Evolutionary conservation across 2,888 invertebrate species (phyloP).

Genomic region (Neoaliturus tenellus): DNA sequence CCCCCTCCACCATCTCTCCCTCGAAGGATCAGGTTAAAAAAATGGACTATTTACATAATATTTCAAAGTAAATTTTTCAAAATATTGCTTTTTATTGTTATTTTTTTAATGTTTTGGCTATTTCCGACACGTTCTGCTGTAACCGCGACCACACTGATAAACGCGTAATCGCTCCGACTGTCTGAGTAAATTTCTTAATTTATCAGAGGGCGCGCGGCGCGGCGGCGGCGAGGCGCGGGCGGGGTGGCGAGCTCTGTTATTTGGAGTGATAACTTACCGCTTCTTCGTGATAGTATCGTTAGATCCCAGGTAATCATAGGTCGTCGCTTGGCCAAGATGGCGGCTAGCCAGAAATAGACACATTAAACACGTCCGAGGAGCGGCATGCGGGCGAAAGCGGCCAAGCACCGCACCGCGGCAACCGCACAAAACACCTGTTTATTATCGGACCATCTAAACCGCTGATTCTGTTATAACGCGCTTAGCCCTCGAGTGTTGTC

Average conservation of each 20-base stretch:
- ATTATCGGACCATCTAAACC: background rate
- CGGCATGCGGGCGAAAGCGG: background rate
- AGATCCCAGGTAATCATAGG: constrained; percentile 43
- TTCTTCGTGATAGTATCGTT: constrained; percentile 55
- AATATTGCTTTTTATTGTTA: no score
- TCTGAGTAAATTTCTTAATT: constrained; percentile 54
- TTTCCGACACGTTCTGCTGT: no score
- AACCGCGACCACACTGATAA: no score
- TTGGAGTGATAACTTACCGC: constrained; percentile 55
- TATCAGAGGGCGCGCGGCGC: constrained; percentile 43
- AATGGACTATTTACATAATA: no score
- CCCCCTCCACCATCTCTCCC: no score
- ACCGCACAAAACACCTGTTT: constrained; percentile 1
- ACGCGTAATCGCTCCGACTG: constrained; percentile 1
- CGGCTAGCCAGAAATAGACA: constrained; percentile 35
- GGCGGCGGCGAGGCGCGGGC: background rate
- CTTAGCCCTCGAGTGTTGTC: no score
- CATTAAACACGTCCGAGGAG: constrained; percentile 26
- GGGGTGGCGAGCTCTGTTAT: constrained; percentile 48
- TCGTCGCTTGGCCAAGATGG: constrained; percentile 20
- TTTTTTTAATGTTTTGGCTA: no score
- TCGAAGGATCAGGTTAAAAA: no score
- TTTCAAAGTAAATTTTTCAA: no score
- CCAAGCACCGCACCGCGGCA: background rate
- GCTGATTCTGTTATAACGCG: background rate